A percentile compares a stretch with the other conserved stretches of the same genome.
phyloP scores from a whole-genome alignment of 2,797 vertebrate genomes.

The Bufotes viridis region DNA sequence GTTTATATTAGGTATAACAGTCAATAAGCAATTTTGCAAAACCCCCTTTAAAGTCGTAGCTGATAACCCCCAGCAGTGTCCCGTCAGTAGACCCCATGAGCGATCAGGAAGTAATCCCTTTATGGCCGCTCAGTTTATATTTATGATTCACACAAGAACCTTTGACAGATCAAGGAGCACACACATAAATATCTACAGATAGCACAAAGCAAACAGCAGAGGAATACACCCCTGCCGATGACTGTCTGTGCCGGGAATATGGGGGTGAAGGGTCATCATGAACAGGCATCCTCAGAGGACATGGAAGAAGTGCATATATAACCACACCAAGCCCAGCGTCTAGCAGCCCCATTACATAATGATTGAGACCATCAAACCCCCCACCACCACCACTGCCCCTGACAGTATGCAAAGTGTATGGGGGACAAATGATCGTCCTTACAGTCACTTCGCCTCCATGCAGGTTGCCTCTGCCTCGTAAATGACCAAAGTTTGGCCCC shows the following conservation, averaged over 20 bases:
- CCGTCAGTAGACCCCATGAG: neutral
- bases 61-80: neutral
- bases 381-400: too few species aligned
- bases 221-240: neutral
- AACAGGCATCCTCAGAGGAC: neutral
- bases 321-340: neutral
- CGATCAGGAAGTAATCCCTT: neutral
- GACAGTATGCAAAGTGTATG: too few species aligned
- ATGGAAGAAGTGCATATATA: neutral
- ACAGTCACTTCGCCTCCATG: too few species aligned
- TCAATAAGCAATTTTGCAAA: too few species aligned
- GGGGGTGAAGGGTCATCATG: neutral
- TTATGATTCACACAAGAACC: neutral
- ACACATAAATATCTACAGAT: constrained; percentile 6
- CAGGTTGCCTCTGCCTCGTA: too few species aligned
- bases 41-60: too few species aligned
- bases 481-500: too few species aligned
- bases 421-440: too few species aligned
- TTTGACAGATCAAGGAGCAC: constrained; percentile 7
- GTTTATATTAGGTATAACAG: too few species aligned
- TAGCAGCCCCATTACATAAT: too few species aligned
- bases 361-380: too few species aligned
- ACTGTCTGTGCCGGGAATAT: neutral
- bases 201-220: neutral
- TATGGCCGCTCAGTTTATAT: neutral